Base-by-base conservation (phyloP, 2,888 invertebrate species). In the Stenolophus ochropezus region DNA sequence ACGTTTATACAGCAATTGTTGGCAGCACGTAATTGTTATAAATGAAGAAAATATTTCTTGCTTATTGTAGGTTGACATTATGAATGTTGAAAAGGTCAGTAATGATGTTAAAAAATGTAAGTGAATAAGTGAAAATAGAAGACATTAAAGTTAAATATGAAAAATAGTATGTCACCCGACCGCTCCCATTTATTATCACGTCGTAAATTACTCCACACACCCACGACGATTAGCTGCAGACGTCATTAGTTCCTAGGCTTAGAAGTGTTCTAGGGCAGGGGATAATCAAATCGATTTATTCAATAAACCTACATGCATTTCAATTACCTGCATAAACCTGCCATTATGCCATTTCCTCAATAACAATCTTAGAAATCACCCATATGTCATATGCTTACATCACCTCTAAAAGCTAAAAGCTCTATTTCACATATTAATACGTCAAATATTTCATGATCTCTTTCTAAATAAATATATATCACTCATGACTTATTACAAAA, bases 231-330 rank as follows among this genome's bases (percentile, higher is more conserved):
- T 61, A 61, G 23, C 23, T 25, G n/a, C 61, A 61, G 23, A n/a
- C 61, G 25, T 61, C 20, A 61, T 61, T 61, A 25, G 25, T 25
- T 61, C 25, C 11, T 56, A 11, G 56, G 56, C 56, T 21, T 8
- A 18, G 21, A 20, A 23, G 5, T 21, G 25, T 14, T 56, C 56
- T 11, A 61, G 61, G 14, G 61, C 23, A 61, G 25, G 61, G 25
- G 21, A 61, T 61, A 61, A 42, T 61, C 23, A n/a, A 61, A 61
- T 61, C 61, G 61, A 61, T 61, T 23, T 61, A 61, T 61, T 61
- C 61, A 61, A 61, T 23, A 61, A 61, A 25, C 25, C n/a, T 25
- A 61, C 25, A 11, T 61, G 61, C 25, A 61, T 25, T 23, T 61
- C 61, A 61, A 61, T 61, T 61, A 61, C 61, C 23, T 8, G 25